These are phyloP conservation scores for Anomalospiza imberbis DNA, from an alignment of 2,797 vertebrate genomes.

Conservation along the genomic window DNA sequence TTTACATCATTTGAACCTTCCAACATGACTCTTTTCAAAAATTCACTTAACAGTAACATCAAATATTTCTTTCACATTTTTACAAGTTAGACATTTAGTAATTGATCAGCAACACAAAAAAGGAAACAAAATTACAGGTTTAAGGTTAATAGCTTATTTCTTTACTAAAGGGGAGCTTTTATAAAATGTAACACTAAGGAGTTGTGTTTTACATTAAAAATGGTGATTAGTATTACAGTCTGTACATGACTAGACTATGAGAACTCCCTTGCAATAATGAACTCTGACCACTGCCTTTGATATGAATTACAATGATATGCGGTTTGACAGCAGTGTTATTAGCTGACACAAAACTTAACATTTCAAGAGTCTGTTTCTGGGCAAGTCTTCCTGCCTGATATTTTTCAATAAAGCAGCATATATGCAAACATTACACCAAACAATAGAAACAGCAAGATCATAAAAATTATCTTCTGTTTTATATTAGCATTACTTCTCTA, in stretches of 20 bases:
- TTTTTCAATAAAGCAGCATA: not conserved
- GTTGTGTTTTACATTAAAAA: not conserved
- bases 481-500: not conserved
- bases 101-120: not conserved
- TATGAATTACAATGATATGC: not conserved
- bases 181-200: not conserved
- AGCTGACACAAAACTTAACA: not conserved
- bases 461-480: not conserved
- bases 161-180: not conserved
- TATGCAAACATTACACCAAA: not conserved
- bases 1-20: not conserved
- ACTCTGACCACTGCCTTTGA: constrained; percentile 17
- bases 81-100: not conserved
- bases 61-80: not conserved
- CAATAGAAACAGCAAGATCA: not conserved
- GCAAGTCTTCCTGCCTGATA: not conserved
- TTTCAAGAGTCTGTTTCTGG: not conserved
- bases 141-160: constrained; percentile 36
- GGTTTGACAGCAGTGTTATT: not conserved
- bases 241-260: not conserved
- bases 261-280: not conserved
- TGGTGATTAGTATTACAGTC: not conserved
- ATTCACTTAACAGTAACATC: not conserved
- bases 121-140: not conserved
- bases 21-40: not conserved